Conservation (phyloP, 2,888 invertebrate species). For the Phortica okadai region DNA sequence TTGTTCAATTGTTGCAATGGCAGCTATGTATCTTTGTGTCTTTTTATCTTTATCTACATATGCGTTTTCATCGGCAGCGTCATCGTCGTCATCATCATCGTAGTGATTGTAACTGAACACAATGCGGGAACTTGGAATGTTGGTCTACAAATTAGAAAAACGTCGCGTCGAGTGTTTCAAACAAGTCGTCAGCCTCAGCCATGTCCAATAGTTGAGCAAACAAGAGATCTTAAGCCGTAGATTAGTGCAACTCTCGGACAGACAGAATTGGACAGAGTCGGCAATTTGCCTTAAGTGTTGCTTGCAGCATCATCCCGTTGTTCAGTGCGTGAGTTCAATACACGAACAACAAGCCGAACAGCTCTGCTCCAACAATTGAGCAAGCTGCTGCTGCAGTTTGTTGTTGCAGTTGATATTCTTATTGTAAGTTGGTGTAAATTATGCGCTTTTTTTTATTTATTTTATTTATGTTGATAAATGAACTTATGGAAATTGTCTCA, state of each 20-base stretch:
- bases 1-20: constrained; percentile 64
- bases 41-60: not conserved
- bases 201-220: constrained; percentile 21
- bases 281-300: not conserved
- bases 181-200: not conserved
- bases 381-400: constrained; percentile 3
- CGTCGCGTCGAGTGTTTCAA: not conserved
- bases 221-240: constrained; percentile 50
- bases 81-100: constrained; percentile 3
- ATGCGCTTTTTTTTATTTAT: constrained; percentile 31
- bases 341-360: constrained; percentile 45
- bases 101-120: not conserved
- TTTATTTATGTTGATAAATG: constrained; percentile 27
- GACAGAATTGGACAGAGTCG: not conserved
- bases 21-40: constrained; percentile 16
- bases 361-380: constrained; percentile 12
- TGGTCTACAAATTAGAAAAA: constrained; percentile 18
- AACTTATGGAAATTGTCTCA: constrained; percentile 24
- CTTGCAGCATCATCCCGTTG: constrained; percentile 1
- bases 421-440: constrained; percentile 44
- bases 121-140: constrained; percentile 9
- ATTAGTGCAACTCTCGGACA: constrained; percentile 41
- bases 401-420: constrained; percentile 5
- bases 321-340: constrained; percentile 60
- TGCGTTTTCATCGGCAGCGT: too few relatives aligned